Conservation (phyloP, 2,797 vertebrate species). For the Hypotaenidia okinawae region DNA sequence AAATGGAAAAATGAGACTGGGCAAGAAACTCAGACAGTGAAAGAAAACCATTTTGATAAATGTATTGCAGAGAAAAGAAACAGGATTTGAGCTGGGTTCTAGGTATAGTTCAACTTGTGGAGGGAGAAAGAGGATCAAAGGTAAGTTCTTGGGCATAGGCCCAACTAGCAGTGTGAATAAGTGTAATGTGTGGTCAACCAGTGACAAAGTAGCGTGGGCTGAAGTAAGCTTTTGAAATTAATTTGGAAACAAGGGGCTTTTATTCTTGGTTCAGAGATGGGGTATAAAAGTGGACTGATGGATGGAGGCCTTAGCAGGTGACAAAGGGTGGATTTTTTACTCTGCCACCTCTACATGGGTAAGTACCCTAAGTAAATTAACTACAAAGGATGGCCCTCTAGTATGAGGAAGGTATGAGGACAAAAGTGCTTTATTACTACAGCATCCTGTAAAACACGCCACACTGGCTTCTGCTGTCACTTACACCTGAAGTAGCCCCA, state of each 20-base stretch:
- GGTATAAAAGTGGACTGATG: not conserved
- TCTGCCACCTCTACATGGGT: not conserved
- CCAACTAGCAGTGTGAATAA: not conserved
- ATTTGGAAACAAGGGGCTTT: not conserved
- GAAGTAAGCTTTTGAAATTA: not conserved
- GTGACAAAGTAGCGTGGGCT: not conserved
- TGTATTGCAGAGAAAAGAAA: not conserved
- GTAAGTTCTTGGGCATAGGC: not conserved
- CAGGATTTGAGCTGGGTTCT: not conserved
- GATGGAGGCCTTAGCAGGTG: not conserved
- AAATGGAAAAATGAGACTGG: not conserved
- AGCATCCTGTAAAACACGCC: not conserved
- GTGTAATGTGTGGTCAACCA: not conserved
- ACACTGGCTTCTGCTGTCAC: not conserved
- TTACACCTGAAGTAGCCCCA: not conserved
- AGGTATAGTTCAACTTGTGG: not conserved
- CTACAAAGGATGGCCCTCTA: not conserved
- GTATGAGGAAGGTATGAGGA: not conserved
- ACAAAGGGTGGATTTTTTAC: not conserved
- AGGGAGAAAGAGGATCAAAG: not conserved
- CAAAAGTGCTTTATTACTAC: not conserved
- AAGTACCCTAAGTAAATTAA: not conserved
- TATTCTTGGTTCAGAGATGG: not conserved
- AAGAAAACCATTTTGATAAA: not conserved
- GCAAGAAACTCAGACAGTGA: not conserved